These are phyloP conservation scores for Lutraria lutraria DNA, from an alignment of 2,888 invertebrate species.

Conservation along the genomic window DNA sequence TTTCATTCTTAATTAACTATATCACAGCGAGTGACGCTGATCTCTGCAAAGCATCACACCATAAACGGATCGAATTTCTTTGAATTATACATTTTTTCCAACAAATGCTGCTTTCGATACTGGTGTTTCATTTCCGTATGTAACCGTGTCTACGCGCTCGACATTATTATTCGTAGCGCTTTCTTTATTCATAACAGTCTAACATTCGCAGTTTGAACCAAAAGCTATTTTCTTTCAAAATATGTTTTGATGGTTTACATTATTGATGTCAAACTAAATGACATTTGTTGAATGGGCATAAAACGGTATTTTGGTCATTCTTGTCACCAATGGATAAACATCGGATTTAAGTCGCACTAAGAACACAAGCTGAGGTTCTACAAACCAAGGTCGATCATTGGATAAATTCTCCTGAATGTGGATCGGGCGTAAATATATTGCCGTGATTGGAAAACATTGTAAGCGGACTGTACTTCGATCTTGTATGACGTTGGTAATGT, in stretches of 20 bases:
- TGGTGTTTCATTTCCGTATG: conserved; percentile 16
- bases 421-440: neutral
- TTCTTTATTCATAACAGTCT: neutral
- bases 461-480: neutral
- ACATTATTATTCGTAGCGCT: neutral
- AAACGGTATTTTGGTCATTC: neutral
- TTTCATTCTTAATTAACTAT: neutral
- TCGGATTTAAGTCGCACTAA: neutral
- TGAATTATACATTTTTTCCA: neutral
- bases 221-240: neutral
- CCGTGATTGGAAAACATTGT: neutral
- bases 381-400: conserved; percentile 16
- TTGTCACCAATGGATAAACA: neutral
- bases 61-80: neutral
- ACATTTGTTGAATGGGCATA: neutral
- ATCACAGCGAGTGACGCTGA: neutral
- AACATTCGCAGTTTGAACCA: neutral
- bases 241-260: neutral
- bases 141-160: neutral
- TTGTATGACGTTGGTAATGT: neutral
- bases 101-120: neutral
- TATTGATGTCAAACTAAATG: neutral
- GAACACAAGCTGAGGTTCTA: conserved; percentile 9
- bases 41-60: neutral
- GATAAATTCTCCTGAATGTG: neutral